Conservation (phyloP, 2,797 vertebrate genomes). For the Coendou prehensilis region DNA sequence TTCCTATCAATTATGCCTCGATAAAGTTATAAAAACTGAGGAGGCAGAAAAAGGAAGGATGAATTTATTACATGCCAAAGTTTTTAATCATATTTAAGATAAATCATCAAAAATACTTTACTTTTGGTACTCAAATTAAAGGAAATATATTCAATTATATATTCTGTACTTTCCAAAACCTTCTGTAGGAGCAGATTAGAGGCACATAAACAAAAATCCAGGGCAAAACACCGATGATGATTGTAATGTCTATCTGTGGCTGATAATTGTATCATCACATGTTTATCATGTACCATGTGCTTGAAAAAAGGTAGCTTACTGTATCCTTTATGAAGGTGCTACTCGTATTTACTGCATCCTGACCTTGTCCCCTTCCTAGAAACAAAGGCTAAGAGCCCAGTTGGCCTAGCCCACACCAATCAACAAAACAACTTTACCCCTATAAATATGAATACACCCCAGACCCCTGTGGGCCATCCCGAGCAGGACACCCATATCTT, state of each 20-base stretch:
- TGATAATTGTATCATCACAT: neutral
- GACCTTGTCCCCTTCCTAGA: neutral
- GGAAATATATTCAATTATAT: neutral
- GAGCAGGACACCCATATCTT: too few species aligned
- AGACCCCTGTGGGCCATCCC: too few species aligned
- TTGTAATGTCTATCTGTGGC: neutral
- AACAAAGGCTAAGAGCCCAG: neutral
- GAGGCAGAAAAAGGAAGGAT: neutral
- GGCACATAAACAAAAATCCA: neutral
- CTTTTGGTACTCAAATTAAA: neutral
- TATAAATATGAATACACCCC: too few species aligned
- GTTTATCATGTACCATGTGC: neutral
- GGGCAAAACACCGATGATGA: neutral
- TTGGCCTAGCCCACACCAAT: neutral
- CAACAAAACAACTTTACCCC: neutral
- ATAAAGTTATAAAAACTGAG: neutral
- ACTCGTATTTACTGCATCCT: neutral
- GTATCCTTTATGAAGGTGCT: neutral
- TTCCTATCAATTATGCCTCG: neutral
- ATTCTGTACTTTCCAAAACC: neutral
- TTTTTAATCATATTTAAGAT: conserved; percentile 35
- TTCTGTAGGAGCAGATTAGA: neutral
- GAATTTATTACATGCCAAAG: neutral
- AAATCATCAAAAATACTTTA: conserved; percentile 26
- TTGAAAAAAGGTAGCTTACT: neutral